Percentiles rank a stretch among this genome's conserved stretches.
phyloP scores from a whole-genome alignment of 2,113 vertebrate species.

The Engystomops pustulosus region DNA sequence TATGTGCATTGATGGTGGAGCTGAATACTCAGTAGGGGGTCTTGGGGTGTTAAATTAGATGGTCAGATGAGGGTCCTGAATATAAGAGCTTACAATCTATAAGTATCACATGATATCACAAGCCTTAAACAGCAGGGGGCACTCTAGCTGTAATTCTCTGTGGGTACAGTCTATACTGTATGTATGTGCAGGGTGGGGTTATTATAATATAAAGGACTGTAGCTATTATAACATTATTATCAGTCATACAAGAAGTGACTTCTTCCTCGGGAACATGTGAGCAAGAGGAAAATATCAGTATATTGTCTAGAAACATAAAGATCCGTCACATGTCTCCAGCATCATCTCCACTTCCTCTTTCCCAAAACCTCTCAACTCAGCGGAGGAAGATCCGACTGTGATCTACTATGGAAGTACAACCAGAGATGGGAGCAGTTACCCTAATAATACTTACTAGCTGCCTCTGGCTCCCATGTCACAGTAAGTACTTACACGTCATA shows the following conservation, averaged over 20 bases:
- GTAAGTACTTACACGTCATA: not conserved
- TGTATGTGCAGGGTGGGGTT: too few species aligned
- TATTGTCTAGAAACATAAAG: not conserved
- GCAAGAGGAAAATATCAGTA: not conserved
- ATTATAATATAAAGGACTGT: not conserved
- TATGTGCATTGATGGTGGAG: too few species aligned
- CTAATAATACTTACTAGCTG: not conserved
- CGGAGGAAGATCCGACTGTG: not conserved
- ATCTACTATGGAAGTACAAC: not conserved
- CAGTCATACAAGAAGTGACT: not conserved
- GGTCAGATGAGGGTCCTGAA: too few species aligned
- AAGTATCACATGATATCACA: too few species aligned
- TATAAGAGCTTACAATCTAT: too few species aligned
- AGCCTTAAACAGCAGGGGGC: too few species aligned
- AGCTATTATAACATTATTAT: not conserved
- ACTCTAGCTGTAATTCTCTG: too few species aligned
- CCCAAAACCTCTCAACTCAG: not conserved
- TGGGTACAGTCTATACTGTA: too few species aligned
- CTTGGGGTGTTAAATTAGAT: too few species aligned
- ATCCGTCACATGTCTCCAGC: not conserved
- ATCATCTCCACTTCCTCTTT: not conserved
- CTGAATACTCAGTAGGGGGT: too few species aligned
- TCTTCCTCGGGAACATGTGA: constrained; percentile 6
- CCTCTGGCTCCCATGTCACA: not conserved
- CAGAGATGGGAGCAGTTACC: not conserved